Evolutionary conservation across 2,113 vertebrate species (phyloP).

Genomic region (Nothobranchius kuhntae): DNA sequence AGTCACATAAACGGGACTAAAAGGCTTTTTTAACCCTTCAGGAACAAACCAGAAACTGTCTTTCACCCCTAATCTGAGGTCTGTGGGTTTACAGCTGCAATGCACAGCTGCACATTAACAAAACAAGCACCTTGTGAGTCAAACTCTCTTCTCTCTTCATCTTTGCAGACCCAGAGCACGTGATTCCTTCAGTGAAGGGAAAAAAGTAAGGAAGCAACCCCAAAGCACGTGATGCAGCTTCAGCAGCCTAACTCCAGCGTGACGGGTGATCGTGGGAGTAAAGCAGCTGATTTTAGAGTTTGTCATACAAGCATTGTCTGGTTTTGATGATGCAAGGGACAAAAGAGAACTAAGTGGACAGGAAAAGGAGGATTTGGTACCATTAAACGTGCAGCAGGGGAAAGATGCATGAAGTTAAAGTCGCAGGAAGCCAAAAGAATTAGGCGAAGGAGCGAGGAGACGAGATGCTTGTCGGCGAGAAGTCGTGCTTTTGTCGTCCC

Average conservation of each 20-base stretch:
- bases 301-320: no score
- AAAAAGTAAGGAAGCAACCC: neutral
- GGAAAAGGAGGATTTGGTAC: neutral
- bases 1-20: conserved; percentile 31
- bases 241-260: neutral
- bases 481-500: conserved; percentile 29
- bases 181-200: no score
- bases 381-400: conserved; percentile 18
- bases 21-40: conserved; percentile 17
- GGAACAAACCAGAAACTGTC: conserved; percentile 12
- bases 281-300: no score
- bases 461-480: conserved; percentile 35
- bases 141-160: no score
- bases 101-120: conserved; percentile 68
- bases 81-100: conserved; percentile 41
- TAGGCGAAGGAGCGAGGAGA: conserved; percentile 27
- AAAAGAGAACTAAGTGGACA: neutral
- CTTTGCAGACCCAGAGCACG: conserved; percentile 34
- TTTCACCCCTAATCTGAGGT: neutral
- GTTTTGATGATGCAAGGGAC: neutral
- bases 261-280: no score
- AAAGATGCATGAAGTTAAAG: conserved; percentile 4
- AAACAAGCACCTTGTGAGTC: conserved; percentile 20
- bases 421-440: conserved; percentile 39
- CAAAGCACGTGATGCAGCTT: conserved; percentile 44